phyloP scores from a whole-genome alignment of 2,888 invertebrate species.

The Corbicula japonica region DNA sequence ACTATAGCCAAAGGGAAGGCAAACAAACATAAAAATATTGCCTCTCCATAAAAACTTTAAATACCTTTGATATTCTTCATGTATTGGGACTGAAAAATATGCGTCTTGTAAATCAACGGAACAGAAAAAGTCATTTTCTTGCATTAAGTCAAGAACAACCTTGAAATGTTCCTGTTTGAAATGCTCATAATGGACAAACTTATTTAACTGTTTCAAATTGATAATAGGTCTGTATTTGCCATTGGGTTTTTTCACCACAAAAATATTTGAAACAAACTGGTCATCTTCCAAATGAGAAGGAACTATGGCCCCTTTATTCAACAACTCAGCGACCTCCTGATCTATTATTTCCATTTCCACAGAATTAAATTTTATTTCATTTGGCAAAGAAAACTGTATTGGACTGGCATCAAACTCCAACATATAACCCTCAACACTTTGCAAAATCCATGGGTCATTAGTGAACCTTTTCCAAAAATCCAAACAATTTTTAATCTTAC shows the following conservation, averaged over 20 bases:
- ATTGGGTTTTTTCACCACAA: slow-evolving; percentile 19
- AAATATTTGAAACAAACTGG: slow-evolving; percentile 23
- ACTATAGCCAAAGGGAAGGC: neutral
- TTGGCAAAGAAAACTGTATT: slow-evolving; percentile 7
- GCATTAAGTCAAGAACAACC: slow-evolving; percentile 3
- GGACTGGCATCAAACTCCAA: slow-evolving; percentile 17
- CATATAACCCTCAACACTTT: slow-evolving; percentile 29
- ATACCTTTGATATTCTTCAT: slow-evolving; percentile 10
- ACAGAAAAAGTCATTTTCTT: neutral
- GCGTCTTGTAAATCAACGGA: slow-evolving; percentile 6
- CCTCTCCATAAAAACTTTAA: neutral
- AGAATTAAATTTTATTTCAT: slow-evolving; percentile 14
- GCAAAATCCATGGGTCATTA: slow-evolving; percentile 10
- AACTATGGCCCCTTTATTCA: slow-evolving; percentile 15
- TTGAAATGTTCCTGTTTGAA: slow-evolving; percentile 15
- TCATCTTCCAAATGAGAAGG: neutral
- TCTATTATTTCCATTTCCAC: slow-evolving; percentile 10
- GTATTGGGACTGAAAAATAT: slow-evolving; percentile 4
- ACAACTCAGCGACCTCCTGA: slow-evolving; percentile 8
- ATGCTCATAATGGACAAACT: slow-evolving; percentile 13
- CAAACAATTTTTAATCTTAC: slow-evolving; percentile 28
- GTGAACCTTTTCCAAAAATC: slow-evolving; percentile 26
- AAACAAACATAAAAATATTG: neutral
- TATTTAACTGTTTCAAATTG: neutral
- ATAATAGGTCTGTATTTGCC: slow-evolving; percentile 22